A percentile compares a stretch with the other conserved stretches of the same genome.
These are phyloP conservation scores for Xiphophorus birchmanni DNA, from an alignment of 2,797 vertebrate genomes.

Conservation along the genomic window DNA sequence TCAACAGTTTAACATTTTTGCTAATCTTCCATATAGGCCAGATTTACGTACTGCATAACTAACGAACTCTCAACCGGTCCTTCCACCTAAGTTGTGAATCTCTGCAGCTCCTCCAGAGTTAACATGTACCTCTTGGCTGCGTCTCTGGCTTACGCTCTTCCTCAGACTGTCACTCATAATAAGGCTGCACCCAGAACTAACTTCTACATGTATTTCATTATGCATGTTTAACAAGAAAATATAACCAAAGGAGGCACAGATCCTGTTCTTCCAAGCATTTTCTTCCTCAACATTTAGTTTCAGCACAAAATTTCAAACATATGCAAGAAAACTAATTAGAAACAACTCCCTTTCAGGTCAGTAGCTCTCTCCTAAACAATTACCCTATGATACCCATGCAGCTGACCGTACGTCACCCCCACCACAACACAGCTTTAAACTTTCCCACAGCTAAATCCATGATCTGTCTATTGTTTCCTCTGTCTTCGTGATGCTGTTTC, in stretches of 20 bases:
- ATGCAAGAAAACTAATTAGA: neutral
- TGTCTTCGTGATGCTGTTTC: neutral
- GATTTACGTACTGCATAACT: neutral
- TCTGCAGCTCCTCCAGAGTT: neutral
- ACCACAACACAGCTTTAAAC: neutral
- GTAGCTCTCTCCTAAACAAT: neutral
- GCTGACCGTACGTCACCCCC: neutral
- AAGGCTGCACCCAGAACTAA: neutral
- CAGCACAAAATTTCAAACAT: neutral
- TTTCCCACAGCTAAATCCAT: neutral
- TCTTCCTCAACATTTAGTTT: neutral
- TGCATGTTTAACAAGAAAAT: neutral
- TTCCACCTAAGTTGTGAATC: neutral
- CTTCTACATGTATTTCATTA: neutral
- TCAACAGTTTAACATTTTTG: neutral
- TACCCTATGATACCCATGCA: neutral
- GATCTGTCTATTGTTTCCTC: neutral
- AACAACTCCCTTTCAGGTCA: neutral
- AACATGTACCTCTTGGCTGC: neutral
- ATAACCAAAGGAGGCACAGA: neutral
- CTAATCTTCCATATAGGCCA: neutral
- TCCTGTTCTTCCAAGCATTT: neutral
- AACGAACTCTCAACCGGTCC: neutral
- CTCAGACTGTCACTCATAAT: neutral
- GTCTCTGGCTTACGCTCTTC: neutral